Base-by-base conservation (phyloP, 2,797 vertebrate species). In the Hoplostethus mediterraneus region DNA sequence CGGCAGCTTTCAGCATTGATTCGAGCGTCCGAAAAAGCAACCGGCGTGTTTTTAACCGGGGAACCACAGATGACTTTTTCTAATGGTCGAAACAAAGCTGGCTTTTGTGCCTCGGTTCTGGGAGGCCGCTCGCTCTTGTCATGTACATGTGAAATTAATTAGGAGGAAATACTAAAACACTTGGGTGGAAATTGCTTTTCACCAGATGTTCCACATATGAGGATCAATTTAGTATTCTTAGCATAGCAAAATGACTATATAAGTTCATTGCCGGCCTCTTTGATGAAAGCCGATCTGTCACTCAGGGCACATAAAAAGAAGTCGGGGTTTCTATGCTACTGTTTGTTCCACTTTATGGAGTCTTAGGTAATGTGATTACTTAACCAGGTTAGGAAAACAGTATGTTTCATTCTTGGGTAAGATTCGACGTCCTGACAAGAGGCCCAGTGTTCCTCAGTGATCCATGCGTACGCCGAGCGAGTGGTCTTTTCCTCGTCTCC, bases 141-240 rank as follows among this genome's bases (percentile, higher is more conserved):
- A 93, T 93, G 91, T 95, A 94, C 95, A 95, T 95, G 93, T 95
- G 93, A 95, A 95, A 95, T 95, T 95, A 95, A 96, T 95, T 95
- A 95, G 89, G 92, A 95, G 93, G 94, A 95, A 95, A 95, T 94
- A 95, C 94, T 95, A 95, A 95, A 95, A 95, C 93, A 94, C 94
- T 95, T 89, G 89, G 92, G 92, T 95, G 94, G 93, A 96, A 95
- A 95, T 95, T 94, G 92, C 93, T 94, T 94, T 94, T 94, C 91
- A 91, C 94, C 95, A 95, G 94, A 95, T 95, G 94, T 94, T 95
- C 88, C 79, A 79, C 93, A 94, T 94, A 93, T 94, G 93, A 95
- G 93, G 92, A 95, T 94, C 91, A 90, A 94, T 94, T 93, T 93
- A 87, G 90, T 90, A 91, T 93, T 93, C 88, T 87, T 90, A 91